Percentiles rank a stretch among this genome's conserved stretches.
phyloP scores from a whole-genome alignment of 2,888 invertebrate species.

The Smittia sp. region DNA sequence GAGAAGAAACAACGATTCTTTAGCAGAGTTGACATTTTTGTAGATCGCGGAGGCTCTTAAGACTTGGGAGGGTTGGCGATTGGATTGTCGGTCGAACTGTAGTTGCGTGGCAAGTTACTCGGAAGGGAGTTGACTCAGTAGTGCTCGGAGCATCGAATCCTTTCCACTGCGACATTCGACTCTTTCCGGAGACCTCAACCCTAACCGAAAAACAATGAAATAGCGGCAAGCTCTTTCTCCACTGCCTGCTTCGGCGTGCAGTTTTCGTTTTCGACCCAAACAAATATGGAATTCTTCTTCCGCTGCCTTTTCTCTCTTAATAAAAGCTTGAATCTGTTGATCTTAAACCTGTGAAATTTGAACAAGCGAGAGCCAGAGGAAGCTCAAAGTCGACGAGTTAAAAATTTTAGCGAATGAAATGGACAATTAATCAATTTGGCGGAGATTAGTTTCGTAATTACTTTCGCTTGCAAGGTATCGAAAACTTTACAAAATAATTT shows the following conservation, averaged over 20 bases:
- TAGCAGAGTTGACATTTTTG: no score
- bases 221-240: neutral
- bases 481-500: neutral
- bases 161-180: no score
- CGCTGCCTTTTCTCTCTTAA: neutral
- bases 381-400: neutral
- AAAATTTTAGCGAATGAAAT: neutral
- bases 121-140: no score
- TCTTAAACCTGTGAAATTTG: neutral
- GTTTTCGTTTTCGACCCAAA: neutral
- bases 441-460: conserved; percentile 1
- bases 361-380: neutral
- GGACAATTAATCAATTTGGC: neutral
- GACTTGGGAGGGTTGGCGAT: no score
- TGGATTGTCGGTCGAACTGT: no score
- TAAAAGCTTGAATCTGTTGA: neutral
- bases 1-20: no score
- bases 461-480: neutral
- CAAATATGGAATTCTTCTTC: conserved; percentile 7
- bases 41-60: no score
- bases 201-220: neutral
- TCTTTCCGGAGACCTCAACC: neutral
- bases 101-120: no score
- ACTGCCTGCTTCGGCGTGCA: neutral
- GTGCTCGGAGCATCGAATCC: no score